Base-by-base conservation (phyloP, 2,888 invertebrate genomes). In the Mellilla xanthometata region DNA sequence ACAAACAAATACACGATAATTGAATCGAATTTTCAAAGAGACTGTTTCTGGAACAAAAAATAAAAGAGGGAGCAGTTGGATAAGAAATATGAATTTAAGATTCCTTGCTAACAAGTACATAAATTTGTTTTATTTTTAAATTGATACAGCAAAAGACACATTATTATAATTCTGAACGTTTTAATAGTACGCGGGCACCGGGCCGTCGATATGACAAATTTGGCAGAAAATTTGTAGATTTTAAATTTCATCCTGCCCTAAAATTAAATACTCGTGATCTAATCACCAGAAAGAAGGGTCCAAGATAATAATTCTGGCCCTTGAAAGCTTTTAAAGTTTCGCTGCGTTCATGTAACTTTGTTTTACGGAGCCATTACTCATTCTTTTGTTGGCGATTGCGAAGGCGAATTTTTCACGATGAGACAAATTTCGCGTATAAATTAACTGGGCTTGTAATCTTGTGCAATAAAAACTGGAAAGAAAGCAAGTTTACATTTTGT, bases 391-490 rank as follows among this genome's bases (percentile, higher is more conserved):
- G 73, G 86, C 83, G 69, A 81, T 81, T 76, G 78, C 73, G 78
- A 77, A 67, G 69, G 74, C 62, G 75, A 83, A 86, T 84, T 87
- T 88, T 88, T 86, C 85, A 80, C 71, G 82, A 81, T 79, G 86
- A 83, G 86, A 88, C 87, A 87, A 87, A 87, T 88, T 88, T 84
- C 58, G 79, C 72, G 84, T 81, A 87, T 87, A 88, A 88, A 87
- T 87, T 87, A 85, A 84, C 75, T 79, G 72, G 62, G 76, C 78
- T 78, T 81, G 76, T 84, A 85, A 88, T 87, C 83, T 84, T 68
- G 72, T 72, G 76, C 75, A 82, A 80, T 82, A 84, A 85, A 55
- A 55, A 52, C 55, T 40, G 49, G 53, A 49, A 54, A 54, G 59
- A 55, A 62, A 58, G 60, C 57, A 59, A 65, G 62, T 61, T 63